Percentiles rank a stretch among this genome's conserved stretches.
These are phyloP conservation scores for Paramuricea clavata DNA, from an alignment of 92 coral and sea anemone species.

Conservation along the genomic window DNA sequence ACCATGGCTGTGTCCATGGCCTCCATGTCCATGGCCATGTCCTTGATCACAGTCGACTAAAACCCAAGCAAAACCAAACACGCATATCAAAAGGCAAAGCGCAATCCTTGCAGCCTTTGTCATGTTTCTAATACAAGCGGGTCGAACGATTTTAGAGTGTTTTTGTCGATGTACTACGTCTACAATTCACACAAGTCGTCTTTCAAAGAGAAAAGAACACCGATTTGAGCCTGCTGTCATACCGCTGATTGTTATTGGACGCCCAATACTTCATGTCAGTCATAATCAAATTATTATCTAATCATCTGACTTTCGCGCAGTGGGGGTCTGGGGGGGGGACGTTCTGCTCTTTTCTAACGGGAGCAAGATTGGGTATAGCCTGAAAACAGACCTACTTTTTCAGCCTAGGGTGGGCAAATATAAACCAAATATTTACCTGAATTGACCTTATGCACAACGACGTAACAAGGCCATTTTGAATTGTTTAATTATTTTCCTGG, in stretches of 20 bases:
- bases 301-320: no score
- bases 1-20: slow-evolving; percentile 56
- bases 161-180: neutral
- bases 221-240: neutral
- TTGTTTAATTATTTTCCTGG: no score
- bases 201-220: neutral
- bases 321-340: no score
- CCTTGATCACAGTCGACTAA: slow-evolving; percentile 24
- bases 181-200: neutral
- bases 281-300: no score
- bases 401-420: no score
- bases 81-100: neutral
- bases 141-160: neutral
- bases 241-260: neutral
- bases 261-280: neutral
- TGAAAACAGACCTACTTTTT: no score
- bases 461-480: no score
- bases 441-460: no score
- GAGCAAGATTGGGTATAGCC: no score
- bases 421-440: no score
- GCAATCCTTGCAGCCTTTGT: neutral
- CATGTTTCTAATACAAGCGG: neutral
- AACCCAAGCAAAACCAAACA: neutral
- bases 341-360: no score
- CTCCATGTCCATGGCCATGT: slow-evolving; percentile 67